Conservation (phyloP, 2,113 vertebrate genomes). For the Daubentonia madagascariensis region DNA sequence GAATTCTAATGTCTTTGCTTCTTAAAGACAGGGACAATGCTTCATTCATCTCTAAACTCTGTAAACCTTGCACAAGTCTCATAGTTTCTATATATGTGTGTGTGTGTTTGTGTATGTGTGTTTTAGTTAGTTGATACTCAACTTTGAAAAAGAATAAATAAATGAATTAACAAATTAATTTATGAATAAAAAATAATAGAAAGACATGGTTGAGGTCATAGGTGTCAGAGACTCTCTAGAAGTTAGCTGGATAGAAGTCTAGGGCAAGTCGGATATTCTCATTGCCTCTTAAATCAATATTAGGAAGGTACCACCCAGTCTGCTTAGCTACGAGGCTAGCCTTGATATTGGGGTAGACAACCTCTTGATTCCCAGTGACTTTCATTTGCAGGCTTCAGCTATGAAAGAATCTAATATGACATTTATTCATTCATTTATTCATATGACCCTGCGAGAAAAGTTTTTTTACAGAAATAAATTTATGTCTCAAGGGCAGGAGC, state of each 20-base stretch:
- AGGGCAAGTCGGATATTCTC: neutral
- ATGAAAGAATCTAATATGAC: neutral
- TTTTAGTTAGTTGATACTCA: neutral
- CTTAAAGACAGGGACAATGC: neutral
- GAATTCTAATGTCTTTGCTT: neutral
- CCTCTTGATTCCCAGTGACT: neutral
- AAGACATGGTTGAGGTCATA: neutral
- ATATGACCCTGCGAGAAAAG: neutral
- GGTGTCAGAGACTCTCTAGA: neutral
- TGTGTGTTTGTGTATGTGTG: neutral
- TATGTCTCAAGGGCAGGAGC: neutral
- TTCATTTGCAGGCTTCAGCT: neutral
- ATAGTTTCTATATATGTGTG: neutral
- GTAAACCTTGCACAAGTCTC: neutral
- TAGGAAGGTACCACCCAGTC: neutral
- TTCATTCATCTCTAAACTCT: neutral
- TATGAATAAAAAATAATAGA: neutral
- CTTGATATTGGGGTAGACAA: neutral
- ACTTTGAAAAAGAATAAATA: neutral
- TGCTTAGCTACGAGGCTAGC: neutral
- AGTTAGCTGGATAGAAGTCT: neutral
- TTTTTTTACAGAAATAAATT: constrained; percentile 47
- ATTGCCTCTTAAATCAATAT: neutral
- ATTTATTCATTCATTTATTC: constrained; percentile 40
- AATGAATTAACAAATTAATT: neutral